Base-by-base conservation (phyloP, 2,113 vertebrate genomes). In the Columba janthina region DNA sequence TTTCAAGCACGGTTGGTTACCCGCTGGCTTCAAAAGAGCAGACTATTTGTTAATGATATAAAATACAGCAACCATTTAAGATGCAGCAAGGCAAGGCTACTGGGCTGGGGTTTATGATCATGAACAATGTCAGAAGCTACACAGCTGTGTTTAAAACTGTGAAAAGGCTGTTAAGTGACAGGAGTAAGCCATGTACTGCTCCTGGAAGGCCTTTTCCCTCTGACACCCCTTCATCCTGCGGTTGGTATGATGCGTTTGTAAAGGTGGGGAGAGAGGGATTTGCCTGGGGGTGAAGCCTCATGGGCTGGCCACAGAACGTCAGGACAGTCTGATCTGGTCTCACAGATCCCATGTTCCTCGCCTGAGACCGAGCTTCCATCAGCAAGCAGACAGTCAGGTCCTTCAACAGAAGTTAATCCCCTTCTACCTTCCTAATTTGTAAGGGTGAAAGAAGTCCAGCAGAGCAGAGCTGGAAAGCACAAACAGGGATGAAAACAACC, bases 401-500 rank as follows among this genome's bases (percentile, higher is more conserved):
- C 76, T 93, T 85, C 60, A 42, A 86, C 29, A 81, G 83, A 93
- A 94, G 48, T 84, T 70, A 92, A 94, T 57, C 48, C 50, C 69
- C 73, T 92, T 92, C 93, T 89, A 95, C 88, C 70, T 84, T 91
- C 25, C 3, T 75, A 74, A 90, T 51, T 65, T 90, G 46, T 61
- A 75, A 74, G 76, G 85, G 88, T 96, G 83, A 92, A 90, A 94
- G 84, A 85, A 93, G 85, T 92, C 93, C 90, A 94, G 96, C 31
- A 0, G 73, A 95, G 57, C 25, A 19, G 3, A 78, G 73, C 93
- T 96, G 94, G 92, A 94, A 96, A 93, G 94, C 76, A 92, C 65
- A 91, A 93, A 90, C 70, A 88, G 92, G 92, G 93, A 93, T 95
- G 90, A 96, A 80, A 93, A 96, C 90, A 93, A 96, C 86, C 83